Evolutionary conservation across 2,888 invertebrate genomes (phyloP).

Genomic region (Clunio marinus): DNA sequence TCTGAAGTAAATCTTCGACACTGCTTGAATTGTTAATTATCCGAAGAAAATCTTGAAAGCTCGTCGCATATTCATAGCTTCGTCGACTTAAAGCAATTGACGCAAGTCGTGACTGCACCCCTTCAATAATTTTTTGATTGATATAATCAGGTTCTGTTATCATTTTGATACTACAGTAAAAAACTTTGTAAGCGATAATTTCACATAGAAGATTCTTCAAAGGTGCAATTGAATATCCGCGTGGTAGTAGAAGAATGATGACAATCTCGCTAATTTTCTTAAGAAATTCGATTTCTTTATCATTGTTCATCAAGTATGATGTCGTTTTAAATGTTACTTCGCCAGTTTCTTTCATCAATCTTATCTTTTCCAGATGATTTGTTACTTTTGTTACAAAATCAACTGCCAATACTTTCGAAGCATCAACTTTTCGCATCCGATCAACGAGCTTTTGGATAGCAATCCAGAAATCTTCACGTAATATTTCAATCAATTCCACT

Average conservation of each 20-base stretch:
- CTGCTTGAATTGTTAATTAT: slow-evolving; percentile 77
- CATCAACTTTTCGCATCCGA: slow-evolving; percentile 69
- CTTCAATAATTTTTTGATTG: slow-evolving; percentile 78
- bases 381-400: slow-evolving; percentile 78
- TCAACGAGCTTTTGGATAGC: slow-evolving; percentile 71
- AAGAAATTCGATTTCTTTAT: slow-evolving; percentile 74
- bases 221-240: slow-evolving; percentile 73
- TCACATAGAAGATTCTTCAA: slow-evolving; percentile 77
- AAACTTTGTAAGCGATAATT: slow-evolving; percentile 70
- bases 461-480: slow-evolving; percentile 79
- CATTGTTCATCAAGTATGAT: slow-evolving; percentile 67
- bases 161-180: slow-evolving; percentile 77
- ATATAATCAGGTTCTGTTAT: slow-evolving; percentile 88
- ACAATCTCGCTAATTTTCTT: slow-evolving; percentile 77
- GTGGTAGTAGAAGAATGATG: slow-evolving; percentile 74
- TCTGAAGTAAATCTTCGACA: slow-evolving; percentile 75
- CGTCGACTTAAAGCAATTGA: slow-evolving; percentile 72
- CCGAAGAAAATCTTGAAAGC: slow-evolving; percentile 83
- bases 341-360: slow-evolving; percentile 64
- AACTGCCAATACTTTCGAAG: slow-evolving; percentile 74
- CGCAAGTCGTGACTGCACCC: slow-evolving; percentile 75
- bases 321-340: slow-evolving; percentile 53
- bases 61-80: slow-evolving; percentile 82
- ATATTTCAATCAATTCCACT: slow-evolving; percentile 60
- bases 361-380: slow-evolving; percentile 78